Evolutionary conservation across 2,113 vertebrate genomes (phyloP), one percentile per base, ranked within the genome.

Genomic region (Smithornis capensis): DNA sequence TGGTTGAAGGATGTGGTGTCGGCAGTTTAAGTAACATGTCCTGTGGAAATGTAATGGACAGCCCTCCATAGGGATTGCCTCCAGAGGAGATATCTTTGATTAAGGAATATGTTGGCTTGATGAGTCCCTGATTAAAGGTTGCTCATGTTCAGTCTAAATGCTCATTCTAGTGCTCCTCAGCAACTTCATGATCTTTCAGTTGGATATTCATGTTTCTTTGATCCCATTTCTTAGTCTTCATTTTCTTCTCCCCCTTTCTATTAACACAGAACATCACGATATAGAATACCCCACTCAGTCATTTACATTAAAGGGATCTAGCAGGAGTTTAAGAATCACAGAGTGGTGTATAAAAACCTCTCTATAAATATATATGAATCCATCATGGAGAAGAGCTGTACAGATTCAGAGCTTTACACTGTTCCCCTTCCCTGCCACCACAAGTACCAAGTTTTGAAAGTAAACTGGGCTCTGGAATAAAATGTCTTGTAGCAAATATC

Each of bases 1-100:
- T 42, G 57, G 44, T 50, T 89, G 93, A 89, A 92, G 62, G 69
- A 92, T 95, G 81, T 79, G 83, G 64, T 94, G 92, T 75, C 83
- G 92, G 77, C 65, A 67, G 53, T 10, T 67, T 37, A 56, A 71
- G 44, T 44, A 87, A 75, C 6, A 0, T 40, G 13, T 79, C 40
- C 78, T 71, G 19, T 85, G 81, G 87, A 92, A 94, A 91, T 49
- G 42, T 64, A 53, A 84, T 53, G 57, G 62, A 82, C 91, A 71
- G 45, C 57, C n/a, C 31, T 45, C 53, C 0, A 0, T 65, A 75
- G 69, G 63, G 69, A 9, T 68, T 6, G 1, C 62, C 84, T 91
- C 78, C 65, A 33, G 87, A 84, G 74, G 38, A 89, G 79, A 45
- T 79, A 33, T 12, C 53, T 87, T 74, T 91, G 53, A 94, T 87